Conservation (phyloP, 2,113 vertebrate genomes). For the Deroptyus accipitrinus region DNA sequence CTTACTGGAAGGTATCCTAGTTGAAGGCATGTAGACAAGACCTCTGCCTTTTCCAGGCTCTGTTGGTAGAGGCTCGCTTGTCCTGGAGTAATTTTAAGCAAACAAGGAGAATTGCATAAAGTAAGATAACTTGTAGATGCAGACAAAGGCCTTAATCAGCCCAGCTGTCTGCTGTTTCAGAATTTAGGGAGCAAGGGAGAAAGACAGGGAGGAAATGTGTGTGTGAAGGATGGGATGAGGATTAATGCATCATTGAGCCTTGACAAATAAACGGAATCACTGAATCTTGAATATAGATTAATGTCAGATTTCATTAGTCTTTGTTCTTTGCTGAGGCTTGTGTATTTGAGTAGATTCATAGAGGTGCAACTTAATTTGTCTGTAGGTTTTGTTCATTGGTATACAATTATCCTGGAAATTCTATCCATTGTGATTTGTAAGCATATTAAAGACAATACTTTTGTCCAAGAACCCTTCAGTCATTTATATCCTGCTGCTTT, state of each 20-base stretch:
- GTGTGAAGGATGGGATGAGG: conserved; percentile 50
- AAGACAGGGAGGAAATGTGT: conserved; percentile 35
- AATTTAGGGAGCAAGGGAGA: conserved; percentile 49
- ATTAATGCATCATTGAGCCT: conserved; percentile 64
- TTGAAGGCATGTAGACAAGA: background rate
- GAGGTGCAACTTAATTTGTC: background rate
- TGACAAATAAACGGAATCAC: conserved; percentile 59
- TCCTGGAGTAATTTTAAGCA: background rate
- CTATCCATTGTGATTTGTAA: background rate
- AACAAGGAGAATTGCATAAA: background rate
- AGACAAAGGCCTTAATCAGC: conserved; percentile 2
- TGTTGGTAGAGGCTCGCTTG: background rate
- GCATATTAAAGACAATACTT: background rate
- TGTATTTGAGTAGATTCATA: background rate
- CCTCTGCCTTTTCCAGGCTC: background rate
- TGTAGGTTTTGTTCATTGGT: conserved; percentile 20
- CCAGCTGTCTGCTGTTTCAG: conserved; percentile 6
- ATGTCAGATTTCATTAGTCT: conserved; percentile 69
- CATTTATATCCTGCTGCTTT: background rate
- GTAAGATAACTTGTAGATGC: background rate
- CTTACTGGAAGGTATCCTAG: background rate
- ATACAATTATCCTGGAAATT: background rate
- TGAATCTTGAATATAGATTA: conserved; percentile 64
- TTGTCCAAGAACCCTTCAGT: background rate
- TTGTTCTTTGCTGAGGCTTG: conserved; percentile 16